Base-by-base conservation (phyloP, 2,113 vertebrate genomes). In the Erythrocercus mccallii region DNA sequence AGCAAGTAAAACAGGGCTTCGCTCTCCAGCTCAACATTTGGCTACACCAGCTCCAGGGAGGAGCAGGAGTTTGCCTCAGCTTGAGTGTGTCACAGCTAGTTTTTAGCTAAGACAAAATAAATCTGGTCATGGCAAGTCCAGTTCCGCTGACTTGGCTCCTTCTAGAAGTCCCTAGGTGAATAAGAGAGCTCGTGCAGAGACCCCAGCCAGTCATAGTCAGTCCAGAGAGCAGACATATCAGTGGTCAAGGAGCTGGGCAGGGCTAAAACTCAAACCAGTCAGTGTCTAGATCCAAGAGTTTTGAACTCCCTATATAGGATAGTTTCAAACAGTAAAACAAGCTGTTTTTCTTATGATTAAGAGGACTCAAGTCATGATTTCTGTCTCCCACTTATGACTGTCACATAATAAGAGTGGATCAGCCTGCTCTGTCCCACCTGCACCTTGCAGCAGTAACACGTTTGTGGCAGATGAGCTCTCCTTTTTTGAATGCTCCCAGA, bases 321-420 rank as follows among this genome's bases (percentile, higher is more conserved):
- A 20, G 27, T 61, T 40, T 38, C 17, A 61, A 61, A 40, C 37
- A 61, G 37, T 40, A 40, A 61, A 61, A 20, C 25, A 40, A 16
- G 25, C 25, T 61, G 37, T 37, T 61, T 28, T 25, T 61, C 35
- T 38, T 40, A 40, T 20, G 25, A 61, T 28, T 19, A 28, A 61
- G 37, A 61, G 37, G 37, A 61, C 58, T 28, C 4, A 4, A 61
- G 37, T 40, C 5, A 2, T 19, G 37, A 61, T 37, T 60, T 61
- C 16, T 61, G 58, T 38, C 37, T 61, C 58, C 16, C 58, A 28
- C 58, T 61, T 61, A 38, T 1, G 18, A 61, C 37, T 2, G 2
- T 40, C 37, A 61, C 2, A 4, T 40, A 40, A 38, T 20, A 61
- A 2, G 0, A n/a, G 7, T 6, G 24, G 47, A 10, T 44, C 72